Evolutionary conservation across 2,888 invertebrate species (phyloP).

Genomic region (Schrankia costaestrigalis): DNA sequence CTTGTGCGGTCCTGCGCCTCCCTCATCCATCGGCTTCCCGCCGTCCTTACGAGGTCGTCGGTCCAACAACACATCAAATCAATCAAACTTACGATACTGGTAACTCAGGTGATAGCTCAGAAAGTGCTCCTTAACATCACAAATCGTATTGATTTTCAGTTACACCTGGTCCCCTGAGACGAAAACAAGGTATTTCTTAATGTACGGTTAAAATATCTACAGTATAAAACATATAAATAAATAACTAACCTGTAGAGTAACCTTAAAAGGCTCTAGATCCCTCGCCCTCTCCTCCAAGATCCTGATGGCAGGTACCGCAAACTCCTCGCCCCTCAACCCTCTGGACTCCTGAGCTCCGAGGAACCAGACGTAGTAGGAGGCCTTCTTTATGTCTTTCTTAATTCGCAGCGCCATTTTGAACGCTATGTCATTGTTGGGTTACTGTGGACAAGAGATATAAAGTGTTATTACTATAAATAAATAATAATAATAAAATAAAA

Average conservation of each 20-base stretch:
- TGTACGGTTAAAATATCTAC: too few species aligned
- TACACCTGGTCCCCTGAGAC: too few species aligned
- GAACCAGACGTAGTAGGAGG: constrained; percentile 96
- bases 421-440: constrained; percentile 66
- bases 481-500: too few species aligned
- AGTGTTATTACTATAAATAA: constrained; percentile 39
- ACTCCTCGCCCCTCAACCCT: constrained; percentile 91
- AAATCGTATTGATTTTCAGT: too few species aligned
- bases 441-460: constrained; percentile 46
- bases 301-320: constrained; percentile 91
- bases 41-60: too few species aligned
- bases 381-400: constrained; percentile 93
- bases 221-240: not conserved
- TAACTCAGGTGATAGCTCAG: too few species aligned
- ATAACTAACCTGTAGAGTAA: constrained; percentile 87
- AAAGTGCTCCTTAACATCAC: too few species aligned
- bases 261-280: constrained; percentile 93
- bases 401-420: constrained; percentile 87
- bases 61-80: too few species aligned
- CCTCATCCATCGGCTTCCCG: too few species aligned
- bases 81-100: too few species aligned
- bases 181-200: too few species aligned
- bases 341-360: constrained; percentile 97
- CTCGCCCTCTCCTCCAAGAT: constrained; percentile 91
- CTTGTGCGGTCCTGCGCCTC: too few species aligned